Evolutionary conservation across 2,888 invertebrate genomes (phyloP).

Genomic region (Celastrina argiolus): DNA sequence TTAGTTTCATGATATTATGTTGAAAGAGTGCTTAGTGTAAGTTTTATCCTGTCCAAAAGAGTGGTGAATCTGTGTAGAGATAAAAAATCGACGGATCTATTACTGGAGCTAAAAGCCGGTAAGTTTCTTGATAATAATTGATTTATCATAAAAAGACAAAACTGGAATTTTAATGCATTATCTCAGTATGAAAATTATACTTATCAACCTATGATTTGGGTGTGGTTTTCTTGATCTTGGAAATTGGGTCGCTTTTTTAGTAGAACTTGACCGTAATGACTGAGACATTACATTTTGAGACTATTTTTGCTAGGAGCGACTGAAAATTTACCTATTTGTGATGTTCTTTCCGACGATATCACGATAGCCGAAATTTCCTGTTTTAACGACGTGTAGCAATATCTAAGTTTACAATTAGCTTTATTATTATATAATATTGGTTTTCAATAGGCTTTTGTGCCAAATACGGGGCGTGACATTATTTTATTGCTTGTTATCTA

Average conservation of each 20-base stretch:
- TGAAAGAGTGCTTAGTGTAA: conserved; percentile 70
- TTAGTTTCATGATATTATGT: conserved; percentile 60
- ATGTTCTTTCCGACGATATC: conserved; percentile 30
- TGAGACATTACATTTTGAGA: conserved; percentile 40
- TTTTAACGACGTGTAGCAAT: not conserved
- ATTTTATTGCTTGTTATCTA: conserved; percentile 63
- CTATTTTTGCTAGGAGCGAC: conserved; percentile 33
- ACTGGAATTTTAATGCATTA: not conserved
- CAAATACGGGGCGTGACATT: conserved; percentile 56
- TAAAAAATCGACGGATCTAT: conserved; percentile 49
- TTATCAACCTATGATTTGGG: conserved; percentile 44
- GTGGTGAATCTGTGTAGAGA: conserved; percentile 61
- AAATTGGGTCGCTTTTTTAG: conserved; percentile 57
- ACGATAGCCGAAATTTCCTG: conserved; percentile 23
- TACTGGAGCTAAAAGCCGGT: conserved; percentile 61
- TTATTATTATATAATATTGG: not conserved
- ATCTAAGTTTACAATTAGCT: not conserved
- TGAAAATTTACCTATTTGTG: conserved; percentile 30
- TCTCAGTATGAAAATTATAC: conserved; percentile 35
- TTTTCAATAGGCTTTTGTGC: conserved; percentile 15
- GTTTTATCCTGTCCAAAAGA: conserved; percentile 54
- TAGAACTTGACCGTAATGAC: conserved; percentile 36
- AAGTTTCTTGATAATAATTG: conserved; percentile 38
- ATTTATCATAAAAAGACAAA: not conserved
- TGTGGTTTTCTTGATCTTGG: conserved; percentile 54